Percentiles rank a stretch among this genome's conserved stretches.
phyloP scores from a whole-genome alignment of 2,797 vertebrate species.

The Pseudochaenichthys georgianus region DNA sequence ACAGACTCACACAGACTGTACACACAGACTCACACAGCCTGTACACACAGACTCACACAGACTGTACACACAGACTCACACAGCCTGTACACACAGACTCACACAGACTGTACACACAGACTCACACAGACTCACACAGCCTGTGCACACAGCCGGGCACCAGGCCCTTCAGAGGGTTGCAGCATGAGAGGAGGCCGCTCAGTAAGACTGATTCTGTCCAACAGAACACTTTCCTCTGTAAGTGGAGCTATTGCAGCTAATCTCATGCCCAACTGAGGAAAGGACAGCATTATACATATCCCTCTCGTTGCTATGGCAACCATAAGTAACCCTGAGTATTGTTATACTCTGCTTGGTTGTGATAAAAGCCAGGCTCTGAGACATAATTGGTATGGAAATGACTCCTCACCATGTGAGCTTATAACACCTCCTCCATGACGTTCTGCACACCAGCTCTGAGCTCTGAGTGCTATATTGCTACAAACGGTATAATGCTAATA shows the following conservation, averaged over 20 bases:
- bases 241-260: slow-evolving; percentile 32
- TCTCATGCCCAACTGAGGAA: slow-evolving; percentile 23
- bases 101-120: slow-evolving; percentile 1
- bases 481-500: neutral
- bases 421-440: neutral
- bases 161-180: slow-evolving; percentile 23
- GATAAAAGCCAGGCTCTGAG: slow-evolving; percentile 26
- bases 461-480: neutral
- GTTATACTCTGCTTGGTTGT: slow-evolving; percentile 19
- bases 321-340: slow-evolving; percentile 2
- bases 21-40: too few relatives aligned
- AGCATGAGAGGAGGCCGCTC: slow-evolving; percentile 28
- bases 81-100: neutral
- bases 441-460: neutral
- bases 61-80: too few relatives aligned
- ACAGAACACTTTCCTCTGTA: slow-evolving; percentile 3
- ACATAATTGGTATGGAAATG: slow-evolving; percentile 44
- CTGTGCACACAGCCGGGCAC: slow-evolving; percentile 14
- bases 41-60: too few relatives aligned
- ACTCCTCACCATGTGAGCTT: slow-evolving; percentile 12
- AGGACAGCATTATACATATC: neutral
- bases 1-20: too few relatives aligned
- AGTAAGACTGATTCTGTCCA: neutral
- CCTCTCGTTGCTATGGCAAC: slow-evolving; percentile 40
- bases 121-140: too few relatives aligned